Percentiles rank a stretch among this genome's conserved stretches.
These are phyloP conservation scores for Eurytoma adleriae DNA, from an alignment of 2,888 invertebrate species.

Conservation along the genomic window DNA sequence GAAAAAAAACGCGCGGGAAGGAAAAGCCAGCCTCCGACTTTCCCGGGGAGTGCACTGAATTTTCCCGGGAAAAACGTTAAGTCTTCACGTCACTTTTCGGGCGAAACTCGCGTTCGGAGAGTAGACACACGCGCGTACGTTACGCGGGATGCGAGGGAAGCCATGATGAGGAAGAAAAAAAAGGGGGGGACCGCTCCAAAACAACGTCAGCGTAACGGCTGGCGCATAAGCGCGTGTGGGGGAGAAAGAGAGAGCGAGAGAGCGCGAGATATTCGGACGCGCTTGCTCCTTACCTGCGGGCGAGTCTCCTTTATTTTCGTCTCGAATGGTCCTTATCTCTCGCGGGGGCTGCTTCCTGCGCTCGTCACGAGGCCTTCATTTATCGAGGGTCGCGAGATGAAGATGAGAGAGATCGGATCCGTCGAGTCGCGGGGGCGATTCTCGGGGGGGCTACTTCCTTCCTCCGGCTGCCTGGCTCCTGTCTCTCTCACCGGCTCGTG, in stretches of 20 bases:
- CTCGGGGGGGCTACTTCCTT: too few species aligned
- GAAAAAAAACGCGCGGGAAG: conserved; percentile 42
- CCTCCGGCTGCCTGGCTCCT: not conserved
- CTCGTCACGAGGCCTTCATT: too few species aligned
- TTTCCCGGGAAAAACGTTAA: not conserved
- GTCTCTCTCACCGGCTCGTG: not conserved
- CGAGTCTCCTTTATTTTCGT: not conserved
- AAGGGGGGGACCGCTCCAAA: conserved; percentile 27
- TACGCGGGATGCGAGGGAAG: conserved; percentile 1
- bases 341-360: too few species aligned
- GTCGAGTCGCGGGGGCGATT: too few species aligned
- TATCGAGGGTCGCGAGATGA: too few species aligned
- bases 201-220: conserved; percentile 38
- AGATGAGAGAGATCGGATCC: too few species aligned
- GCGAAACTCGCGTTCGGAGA: too few species aligned
- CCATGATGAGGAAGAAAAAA: conserved; percentile 12
- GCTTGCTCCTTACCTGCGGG: conserved; percentile 5
- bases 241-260: not conserved
- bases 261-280: not conserved
- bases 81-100: not conserved
- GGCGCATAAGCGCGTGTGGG: not conserved
- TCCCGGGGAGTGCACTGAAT: not conserved
- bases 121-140: not conserved
- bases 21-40: conserved; percentile 1
- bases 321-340: too few species aligned